These are phyloP conservation scores for Synanthedon myopaeformis DNA, from an alignment of 2,888 invertebrate species.

Conservation along the genomic window DNA sequence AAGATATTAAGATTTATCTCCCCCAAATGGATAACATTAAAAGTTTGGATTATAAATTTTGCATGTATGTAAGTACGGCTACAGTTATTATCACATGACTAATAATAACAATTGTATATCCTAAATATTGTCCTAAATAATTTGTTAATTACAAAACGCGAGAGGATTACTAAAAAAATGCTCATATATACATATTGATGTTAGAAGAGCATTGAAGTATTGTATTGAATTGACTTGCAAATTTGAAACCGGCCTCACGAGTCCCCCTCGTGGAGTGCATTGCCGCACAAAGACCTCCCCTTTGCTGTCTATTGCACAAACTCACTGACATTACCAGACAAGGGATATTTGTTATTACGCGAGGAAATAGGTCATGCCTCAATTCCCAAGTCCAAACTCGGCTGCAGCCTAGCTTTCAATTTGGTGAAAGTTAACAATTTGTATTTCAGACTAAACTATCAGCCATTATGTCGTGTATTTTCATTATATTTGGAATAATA, in stretches of 20 bases:
- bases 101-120: too few relatives aligned
- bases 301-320: neutral
- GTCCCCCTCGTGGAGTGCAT: neutral
- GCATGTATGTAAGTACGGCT: too few relatives aligned
- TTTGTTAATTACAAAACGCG: too few relatives aligned
- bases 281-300: neutral
- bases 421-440: neutral
- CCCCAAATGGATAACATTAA: too few relatives aligned
- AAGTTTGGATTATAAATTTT: too few relatives aligned
- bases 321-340: neutral
- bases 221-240: constrained; percentile 34
- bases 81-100: too few relatives aligned
- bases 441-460: too few relatives aligned
- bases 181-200: neutral
- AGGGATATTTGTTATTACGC: neutral
- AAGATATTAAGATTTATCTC: too few relatives aligned
- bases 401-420: neutral
- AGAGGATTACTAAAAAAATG: neutral
- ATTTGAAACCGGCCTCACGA: constrained; percentile 5
- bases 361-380: neutral
- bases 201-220: neutral
- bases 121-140: too few relatives aligned
- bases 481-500: too few relatives aligned
- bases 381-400: neutral
- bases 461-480: too few relatives aligned